Evolutionary conservation across 2,797 vertebrate species (phyloP).

Genomic region (Scomberomorus guttatus): DNA sequence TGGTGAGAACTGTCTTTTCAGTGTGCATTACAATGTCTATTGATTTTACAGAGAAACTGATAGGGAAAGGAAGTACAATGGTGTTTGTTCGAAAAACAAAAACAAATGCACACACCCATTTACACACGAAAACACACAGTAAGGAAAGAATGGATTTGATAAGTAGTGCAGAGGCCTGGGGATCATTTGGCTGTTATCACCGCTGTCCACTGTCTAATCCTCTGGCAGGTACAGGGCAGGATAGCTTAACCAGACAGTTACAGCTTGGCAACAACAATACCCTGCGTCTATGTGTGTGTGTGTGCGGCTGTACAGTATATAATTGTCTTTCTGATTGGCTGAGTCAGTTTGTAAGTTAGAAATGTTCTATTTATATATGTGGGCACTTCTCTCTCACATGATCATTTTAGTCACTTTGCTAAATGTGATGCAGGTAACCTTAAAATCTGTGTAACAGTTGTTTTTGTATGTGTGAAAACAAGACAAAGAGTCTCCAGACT

Average conservation of each 20-base stretch:
- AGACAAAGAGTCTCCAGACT: not conserved
- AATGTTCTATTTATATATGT: not conserved
- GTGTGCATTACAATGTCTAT: conserved; percentile 30
- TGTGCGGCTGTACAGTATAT: conserved; percentile 1
- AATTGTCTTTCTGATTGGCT: not conserved
- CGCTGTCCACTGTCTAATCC: conserved; percentile 65
- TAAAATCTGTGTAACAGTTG: not conserved
- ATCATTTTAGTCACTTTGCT: not conserved
- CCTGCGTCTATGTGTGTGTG: conserved; percentile 22
- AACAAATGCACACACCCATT: not conserved
- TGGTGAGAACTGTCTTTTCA: conserved; percentile 22
- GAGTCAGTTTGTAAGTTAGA: not conserved
- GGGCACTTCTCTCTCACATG: not conserved
- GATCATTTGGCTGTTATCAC: conserved; percentile 70
- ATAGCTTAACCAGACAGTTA: conserved; percentile 28
- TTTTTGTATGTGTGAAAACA: not conserved
- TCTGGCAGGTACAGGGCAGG: conserved; percentile 55
- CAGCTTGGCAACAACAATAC: conserved; percentile 24
- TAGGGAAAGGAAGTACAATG: conserved; percentile 9
- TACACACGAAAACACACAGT: not conserved
- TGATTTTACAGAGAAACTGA: conserved; percentile 37
- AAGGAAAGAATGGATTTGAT: conserved; percentile 30
- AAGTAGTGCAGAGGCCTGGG: conserved; percentile 35
- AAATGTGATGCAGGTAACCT: not conserved
- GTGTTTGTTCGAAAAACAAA: conserved; percentile 26